These are phyloP conservation scores for Sabellastarte sp. DNA, from an alignment of 2,888 invertebrate genomes.

Conservation along the genomic window DNA sequence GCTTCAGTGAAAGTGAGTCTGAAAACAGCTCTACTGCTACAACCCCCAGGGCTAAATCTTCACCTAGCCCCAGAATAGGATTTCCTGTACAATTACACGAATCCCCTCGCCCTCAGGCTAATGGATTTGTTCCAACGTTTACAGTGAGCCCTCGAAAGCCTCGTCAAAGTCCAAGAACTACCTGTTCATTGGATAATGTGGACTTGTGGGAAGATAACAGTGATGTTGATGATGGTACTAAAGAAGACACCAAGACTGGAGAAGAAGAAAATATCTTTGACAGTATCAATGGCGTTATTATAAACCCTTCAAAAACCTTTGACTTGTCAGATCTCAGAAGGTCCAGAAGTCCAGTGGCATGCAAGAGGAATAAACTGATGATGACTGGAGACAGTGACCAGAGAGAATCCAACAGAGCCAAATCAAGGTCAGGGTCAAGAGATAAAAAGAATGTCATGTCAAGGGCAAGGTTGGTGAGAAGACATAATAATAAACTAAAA, in stretches of 20 bases:
- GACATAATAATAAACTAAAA: too few species aligned
- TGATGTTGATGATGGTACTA: too few species aligned
- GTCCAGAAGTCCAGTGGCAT: not conserved
- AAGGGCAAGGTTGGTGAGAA: not conserved
- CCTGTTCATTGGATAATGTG: not conserved
- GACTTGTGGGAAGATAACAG: not conserved
- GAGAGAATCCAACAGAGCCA: not conserved
- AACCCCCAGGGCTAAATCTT: not conserved
- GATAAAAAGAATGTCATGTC: not conserved
- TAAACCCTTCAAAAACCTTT: not conserved
- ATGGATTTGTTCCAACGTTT: not conserved
- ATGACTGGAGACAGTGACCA: not conserved
- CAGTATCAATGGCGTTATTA: not conserved
- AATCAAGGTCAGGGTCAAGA: not conserved
- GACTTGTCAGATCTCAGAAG: not conserved
- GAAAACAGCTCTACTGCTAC: not conserved
- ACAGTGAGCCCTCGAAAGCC: not conserved
- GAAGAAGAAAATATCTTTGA: not conserved
- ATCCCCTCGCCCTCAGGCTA: not conserved
- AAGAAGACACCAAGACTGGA: not conserved
- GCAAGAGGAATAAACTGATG: not conserved
- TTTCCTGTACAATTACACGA: not conserved
- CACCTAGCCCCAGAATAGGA: not conserved
- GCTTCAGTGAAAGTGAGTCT: not conserved
- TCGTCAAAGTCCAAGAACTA: not conserved